Evolutionary conservation across 2,113 vertebrate genomes (phyloP).

Genomic region (Polyodon spathula): DNA sequence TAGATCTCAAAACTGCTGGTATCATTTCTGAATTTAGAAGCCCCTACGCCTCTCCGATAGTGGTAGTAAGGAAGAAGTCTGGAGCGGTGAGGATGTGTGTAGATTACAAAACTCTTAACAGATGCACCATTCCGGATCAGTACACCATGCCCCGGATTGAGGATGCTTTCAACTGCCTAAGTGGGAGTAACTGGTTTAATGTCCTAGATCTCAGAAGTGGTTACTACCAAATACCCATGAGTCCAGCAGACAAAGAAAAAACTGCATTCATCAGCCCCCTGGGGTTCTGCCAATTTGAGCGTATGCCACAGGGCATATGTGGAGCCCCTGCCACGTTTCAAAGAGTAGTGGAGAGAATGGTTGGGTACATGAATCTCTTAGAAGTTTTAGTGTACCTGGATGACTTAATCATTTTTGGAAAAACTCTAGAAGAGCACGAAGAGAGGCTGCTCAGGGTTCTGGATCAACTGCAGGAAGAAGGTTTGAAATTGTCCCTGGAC

Average conservation of each 20-base stretch:
- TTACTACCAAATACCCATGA: constrained; percentile 21
- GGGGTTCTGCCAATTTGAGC: constrained; percentile 4
- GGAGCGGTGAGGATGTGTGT: constrained; percentile 14
- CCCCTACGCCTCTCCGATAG: not conserved
- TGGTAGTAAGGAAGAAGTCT: constrained; percentile 6
- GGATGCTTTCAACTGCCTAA: constrained; percentile 10
- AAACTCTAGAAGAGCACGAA: constrained; percentile 11
- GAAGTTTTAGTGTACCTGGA: constrained; percentile 18
- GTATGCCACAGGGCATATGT: constrained; percentile 4
- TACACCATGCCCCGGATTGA: constrained; percentile 1
- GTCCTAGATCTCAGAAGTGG: constrained; percentile 19
- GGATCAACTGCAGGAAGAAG: not conserved
- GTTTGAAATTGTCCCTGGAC: constrained; percentile 3
- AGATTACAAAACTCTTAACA: constrained; percentile 5
- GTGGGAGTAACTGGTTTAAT: constrained; percentile 18
- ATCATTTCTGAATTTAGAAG: not conserved
- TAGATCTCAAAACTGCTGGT: not conserved
- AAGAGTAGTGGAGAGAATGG: constrained; percentile 11
- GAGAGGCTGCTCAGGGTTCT: not conserved
- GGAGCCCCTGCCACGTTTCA: constrained; percentile 18
- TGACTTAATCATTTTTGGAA: too few species aligned
- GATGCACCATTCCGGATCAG: constrained; percentile 13
- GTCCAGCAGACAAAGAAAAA: constrained; percentile 14
- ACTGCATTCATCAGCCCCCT: constrained; percentile 4
- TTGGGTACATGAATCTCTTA: constrained; percentile 16